Base-by-base conservation (phyloP, 2,888 invertebrate species). In the Eupithecia exiguata region DNA sequence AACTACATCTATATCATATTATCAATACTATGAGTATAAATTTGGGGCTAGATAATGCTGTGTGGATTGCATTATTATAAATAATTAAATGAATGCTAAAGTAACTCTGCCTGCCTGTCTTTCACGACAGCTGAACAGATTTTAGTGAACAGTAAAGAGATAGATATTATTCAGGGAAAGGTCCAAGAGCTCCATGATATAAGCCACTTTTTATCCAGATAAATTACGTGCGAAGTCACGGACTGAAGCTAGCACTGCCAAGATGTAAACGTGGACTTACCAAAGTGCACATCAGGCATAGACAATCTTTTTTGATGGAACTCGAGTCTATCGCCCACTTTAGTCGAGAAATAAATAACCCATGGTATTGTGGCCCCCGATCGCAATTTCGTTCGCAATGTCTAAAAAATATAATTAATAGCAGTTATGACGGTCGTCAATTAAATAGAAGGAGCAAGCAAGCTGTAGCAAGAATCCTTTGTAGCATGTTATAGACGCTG, bases 231-330 rank as follows among this genome's bases (percentile, higher is more conserved):
- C 46, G 5, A 18, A 18, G 46, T 18, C 7, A 7, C 1, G 14
- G 14, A 14, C 43, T 2, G 43, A 2, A 43, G 16, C 43, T 43
- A 16, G 43, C 3, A 43, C 10, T 38, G 30, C 30, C 30, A 30
- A 30, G 30, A 30, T 30, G 1, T 4, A 30, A 30, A 30, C 30
- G 30, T 30, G 30, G 30, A 30, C 30, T 30, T 18, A 91, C 90
- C 93, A 88, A 97, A 97, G 87, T 96, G 88, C 88, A 97, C 96
- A 69, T 95, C 89, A 5, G 89, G 86, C 68, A 89, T 86, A 3
- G 84, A 93, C 85, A 77, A 92, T 89, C 84, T 95, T 95, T 78
- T 97, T 84, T 86, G 95, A 89, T 87, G 94, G 85, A 91, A 76
- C 21, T 86, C 78, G 49, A 94, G 80, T 58, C 82, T 86, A 68